Conservation (phyloP, 2,888 invertebrate species). For the Brachylomia viminalis region DNA sequence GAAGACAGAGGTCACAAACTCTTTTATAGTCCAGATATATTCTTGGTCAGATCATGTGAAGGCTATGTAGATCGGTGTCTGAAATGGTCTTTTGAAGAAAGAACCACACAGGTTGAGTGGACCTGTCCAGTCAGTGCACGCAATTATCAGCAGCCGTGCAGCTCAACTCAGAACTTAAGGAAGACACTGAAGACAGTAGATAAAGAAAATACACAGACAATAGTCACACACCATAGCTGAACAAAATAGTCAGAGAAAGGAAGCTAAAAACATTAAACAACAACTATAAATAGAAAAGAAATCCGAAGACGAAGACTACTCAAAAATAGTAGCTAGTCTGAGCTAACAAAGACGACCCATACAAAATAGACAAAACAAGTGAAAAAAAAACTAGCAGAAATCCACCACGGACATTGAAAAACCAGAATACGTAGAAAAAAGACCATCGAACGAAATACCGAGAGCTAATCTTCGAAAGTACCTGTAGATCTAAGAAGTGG, state of each 20-base stretch:
- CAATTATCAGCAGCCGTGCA: no score
- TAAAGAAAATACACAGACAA: background rate
- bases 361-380: constrained; percentile 17
- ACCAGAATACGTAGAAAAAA: constrained; percentile 46
- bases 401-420: constrained; percentile 28
- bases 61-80: no score
- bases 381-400: constrained; percentile 9
- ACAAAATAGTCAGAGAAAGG: constrained; percentile 1
- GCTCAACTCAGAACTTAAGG: no score
- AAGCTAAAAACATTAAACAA: constrained; percentile 12
- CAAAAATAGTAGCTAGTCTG: background rate
- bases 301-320: background rate
- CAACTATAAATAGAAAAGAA: constrained; percentile 2
- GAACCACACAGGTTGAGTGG: no score
- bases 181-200: background rate
- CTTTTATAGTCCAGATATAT: no score
- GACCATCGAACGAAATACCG: constrained; percentile 45
- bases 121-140: no score
- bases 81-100: no score
- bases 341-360: constrained; percentile 14
- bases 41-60: no score
- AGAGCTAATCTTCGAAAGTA: constrained; percentile 62
- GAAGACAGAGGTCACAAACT: no score
- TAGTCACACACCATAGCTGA: background rate
- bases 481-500: constrained; percentile 63